Percentiles rank a stretch among this genome's conserved stretches.
Evolutionary conservation across 1,140 invertebrate species (phyloP).

Genomic region (Drosophila sechellia): DNA sequence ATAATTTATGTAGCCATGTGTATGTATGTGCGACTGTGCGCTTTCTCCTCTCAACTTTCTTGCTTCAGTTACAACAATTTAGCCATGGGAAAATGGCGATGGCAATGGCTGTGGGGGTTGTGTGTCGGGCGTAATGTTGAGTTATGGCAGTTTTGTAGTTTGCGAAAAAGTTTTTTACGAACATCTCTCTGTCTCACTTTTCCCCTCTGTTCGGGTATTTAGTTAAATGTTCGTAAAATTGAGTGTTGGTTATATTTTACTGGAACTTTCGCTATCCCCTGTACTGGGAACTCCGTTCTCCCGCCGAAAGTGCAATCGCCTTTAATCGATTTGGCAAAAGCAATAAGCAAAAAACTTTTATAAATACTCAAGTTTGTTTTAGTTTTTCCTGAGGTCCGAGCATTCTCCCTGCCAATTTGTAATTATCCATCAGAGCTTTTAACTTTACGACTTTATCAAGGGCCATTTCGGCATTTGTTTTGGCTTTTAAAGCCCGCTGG

Average conservation of each 20-base stretch:
- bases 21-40: constrained; percentile 10
- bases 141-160: constrained; percentile 83
- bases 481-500: constrained; percentile 32
- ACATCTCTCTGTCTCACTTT: constrained; percentile 33
- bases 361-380: constrained; percentile 72
- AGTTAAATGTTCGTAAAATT: constrained; percentile 82
- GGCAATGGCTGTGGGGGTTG: constrained; percentile 15
- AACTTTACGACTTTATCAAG: constrained; percentile 73
- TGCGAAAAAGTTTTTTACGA: constrained; percentile 71
- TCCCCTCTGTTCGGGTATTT: constrained; percentile 57
- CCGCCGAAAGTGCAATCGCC: constrained; percentile 30
- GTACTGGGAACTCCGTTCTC: neutral
- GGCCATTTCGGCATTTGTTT: constrained; percentile 37
- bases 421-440: constrained; percentile 63
- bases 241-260: constrained; percentile 75
- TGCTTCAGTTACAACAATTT: constrained; percentile 64
- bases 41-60: constrained; percentile 44
- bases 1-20: constrained; percentile 67
- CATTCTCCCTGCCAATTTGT: constrained; percentile 39
- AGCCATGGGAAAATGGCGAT: constrained; percentile 37
- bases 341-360: constrained; percentile 75
- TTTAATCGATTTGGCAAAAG: constrained; percentile 77
- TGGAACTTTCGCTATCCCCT: constrained; percentile 41
- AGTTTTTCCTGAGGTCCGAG: constrained; percentile 27
- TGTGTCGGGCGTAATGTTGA: constrained; percentile 75